These are phyloP conservation scores for Grammomys dolichurus DNA, from an alignment of 2,113 vertebrate genomes.

Conservation along the genomic window DNA sequence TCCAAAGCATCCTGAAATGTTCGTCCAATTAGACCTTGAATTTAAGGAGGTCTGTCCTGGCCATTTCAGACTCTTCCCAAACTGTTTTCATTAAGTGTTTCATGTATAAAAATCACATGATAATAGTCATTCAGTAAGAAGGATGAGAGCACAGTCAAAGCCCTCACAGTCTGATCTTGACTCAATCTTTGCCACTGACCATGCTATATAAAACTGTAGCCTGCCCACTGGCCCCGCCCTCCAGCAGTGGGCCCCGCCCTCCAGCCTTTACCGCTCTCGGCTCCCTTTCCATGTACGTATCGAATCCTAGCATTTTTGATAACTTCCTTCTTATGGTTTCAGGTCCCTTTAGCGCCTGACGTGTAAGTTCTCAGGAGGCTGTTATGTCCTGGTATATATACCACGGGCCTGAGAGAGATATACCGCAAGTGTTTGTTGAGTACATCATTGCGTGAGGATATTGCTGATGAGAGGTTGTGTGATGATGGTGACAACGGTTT, in stretches of 20 bases:
- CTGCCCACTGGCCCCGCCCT: rapidly evolving
- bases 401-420: no score
- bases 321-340: not conserved
- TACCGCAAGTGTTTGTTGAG: not conserved
- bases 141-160: no score
- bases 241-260: rapidly evolving
- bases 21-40: not conserved
- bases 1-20: rapidly evolving
- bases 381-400: not conserved
- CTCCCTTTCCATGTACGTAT: not conserved
- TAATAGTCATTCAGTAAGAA: not conserved
- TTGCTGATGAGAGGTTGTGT: no score
- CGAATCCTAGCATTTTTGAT: not conserved
- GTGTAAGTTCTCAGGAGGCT: not conserved
- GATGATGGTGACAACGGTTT: rapidly evolving
- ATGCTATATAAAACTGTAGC: not conserved
- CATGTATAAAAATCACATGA: not conserved
- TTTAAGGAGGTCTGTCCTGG: not conserved
- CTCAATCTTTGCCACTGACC: not conserved
- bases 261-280: rapidly evolving
- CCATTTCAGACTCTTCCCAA: not conserved
- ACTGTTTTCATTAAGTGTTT: not conserved
- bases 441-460: not conserved
- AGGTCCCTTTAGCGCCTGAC: not conserved
- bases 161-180: not conserved